Conservation (phyloP, 2,113 vertebrate genomes). For the Dasyprocta punctata region DNA sequence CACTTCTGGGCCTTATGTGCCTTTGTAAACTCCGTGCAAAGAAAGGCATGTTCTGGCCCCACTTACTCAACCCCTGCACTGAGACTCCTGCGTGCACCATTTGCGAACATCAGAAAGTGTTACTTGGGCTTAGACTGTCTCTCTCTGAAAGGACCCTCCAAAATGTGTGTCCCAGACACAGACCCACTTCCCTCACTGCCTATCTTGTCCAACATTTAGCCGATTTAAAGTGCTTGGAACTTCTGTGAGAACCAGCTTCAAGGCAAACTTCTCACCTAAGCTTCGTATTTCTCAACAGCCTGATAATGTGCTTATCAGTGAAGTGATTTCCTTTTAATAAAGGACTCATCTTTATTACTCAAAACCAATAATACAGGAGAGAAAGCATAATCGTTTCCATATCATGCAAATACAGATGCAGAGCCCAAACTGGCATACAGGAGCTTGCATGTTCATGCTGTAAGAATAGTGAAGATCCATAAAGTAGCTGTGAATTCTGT, state of each 20-base stretch:
- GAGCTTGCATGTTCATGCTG: not conserved
- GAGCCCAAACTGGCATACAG: not conserved
- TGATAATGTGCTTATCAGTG: not conserved
- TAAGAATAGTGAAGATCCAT: not conserved
- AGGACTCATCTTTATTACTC: conserved; percentile 40
- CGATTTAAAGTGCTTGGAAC: not conserved
- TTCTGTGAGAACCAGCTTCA: not conserved
- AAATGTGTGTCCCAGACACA: not conserved
- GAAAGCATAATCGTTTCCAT: not conserved
- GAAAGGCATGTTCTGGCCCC: not conserved
- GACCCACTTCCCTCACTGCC: not conserved
- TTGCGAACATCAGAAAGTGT: not conserved
- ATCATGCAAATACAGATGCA: not conserved
- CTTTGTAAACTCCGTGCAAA: not conserved
- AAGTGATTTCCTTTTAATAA: conserved; percentile 25
- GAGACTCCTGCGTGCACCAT: not conserved
- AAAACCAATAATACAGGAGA: not conserved
- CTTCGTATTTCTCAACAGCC: not conserved
- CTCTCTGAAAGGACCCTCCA: conserved; percentile 15
- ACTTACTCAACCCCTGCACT: not conserved
- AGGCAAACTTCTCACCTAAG: not conserved
- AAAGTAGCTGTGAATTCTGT: not conserved
- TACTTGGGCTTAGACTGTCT: not conserved
- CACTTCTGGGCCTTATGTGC: not conserved
- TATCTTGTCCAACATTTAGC: not conserved